Conservation (phyloP, 1,140 invertebrate genomes). For the Euwallacea fornicatus region DNA sequence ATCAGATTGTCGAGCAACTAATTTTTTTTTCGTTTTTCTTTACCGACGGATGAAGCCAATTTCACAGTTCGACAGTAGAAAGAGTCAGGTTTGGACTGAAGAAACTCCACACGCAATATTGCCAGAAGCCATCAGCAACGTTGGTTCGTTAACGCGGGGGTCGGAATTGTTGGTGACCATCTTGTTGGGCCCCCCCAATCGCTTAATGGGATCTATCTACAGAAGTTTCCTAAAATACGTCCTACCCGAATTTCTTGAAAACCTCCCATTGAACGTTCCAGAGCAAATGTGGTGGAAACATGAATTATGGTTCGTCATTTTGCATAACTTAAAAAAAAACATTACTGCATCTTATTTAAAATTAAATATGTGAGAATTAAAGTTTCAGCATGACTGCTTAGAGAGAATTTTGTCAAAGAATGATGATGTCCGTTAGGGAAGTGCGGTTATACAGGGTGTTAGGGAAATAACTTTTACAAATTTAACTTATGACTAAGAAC, state of each 20-base stretch:
- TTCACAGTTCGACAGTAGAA: not conserved
- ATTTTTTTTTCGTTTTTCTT: not conserved
- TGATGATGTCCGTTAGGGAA: no score
- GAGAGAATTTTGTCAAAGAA: no score
- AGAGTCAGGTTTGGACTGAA: no score
- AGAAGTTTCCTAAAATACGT: not conserved
- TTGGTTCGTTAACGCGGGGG: slow-evolving; percentile 4
- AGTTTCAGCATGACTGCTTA: no score
- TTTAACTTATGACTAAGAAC: no score
- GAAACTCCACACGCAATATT: not conserved
- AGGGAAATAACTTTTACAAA: no score
- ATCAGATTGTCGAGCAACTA: not conserved
- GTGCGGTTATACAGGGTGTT: no score
- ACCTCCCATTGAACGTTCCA: not conserved
- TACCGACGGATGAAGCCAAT: no score
- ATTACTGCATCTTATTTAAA: no score
- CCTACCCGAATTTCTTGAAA: not conserved
- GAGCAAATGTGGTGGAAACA: not conserved
- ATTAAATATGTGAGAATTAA: no score
- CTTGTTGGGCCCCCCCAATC: not conserved
- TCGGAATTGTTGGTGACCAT: not conserved
- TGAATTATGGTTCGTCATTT: no score
- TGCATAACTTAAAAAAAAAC: no score
- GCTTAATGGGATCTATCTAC: not conserved
- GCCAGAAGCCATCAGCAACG: not conserved